Evolutionary conservation across 2,888 invertebrate genomes (phyloP), one percentile per base, ranked within the genome.

Genomic region (Brachyopa scutellaris): DNA sequence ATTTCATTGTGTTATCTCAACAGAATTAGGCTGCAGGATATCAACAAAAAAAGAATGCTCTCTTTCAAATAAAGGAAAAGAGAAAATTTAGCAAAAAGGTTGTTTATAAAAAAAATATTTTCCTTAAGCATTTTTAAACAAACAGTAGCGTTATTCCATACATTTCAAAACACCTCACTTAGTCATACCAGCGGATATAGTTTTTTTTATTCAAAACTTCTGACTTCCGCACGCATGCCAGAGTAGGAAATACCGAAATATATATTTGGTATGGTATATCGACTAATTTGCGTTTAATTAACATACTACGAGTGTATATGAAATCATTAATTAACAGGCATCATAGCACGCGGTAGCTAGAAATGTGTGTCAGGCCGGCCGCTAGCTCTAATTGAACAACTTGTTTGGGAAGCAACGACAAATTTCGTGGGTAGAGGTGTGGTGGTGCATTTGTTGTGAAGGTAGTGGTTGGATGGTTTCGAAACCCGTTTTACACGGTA

Each of bases 241-340:
- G 31, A 47, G 40, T 36, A 62, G 47, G 62, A 62, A 62, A 47
- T 49, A 36, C 62, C 47, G 49, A 62, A 62, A 62, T n/a, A n/a
- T n/a, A n/a, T n/a, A n/a, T n/a, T n/a, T n/a, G n/a, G n/a, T n/a
- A n/a, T 49, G 9, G 23, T 55, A 36, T 55, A 23, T 23, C 38
- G 38, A 55, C 55, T 9, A 21, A 55, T 38, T 55, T 33, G 2
- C 21, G n/a, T 33, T 21, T 23, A 49, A 36, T 36, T 36, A 62
- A 11, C 26, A 38, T 38, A 38, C 5, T 19, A n/a, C n/a, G n/a
- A n/a, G n/a, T n/a, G n/a, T n/a, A 31, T 45, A 11, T 1, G 3
- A 29, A 40, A 59, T 17, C 13, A 59, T 40, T 42, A 59, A 59
- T 59, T 59, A 59, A 19, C 57, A 59, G 40, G 29, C 29, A 42